These are phyloP conservation scores for Cettia cetti DNA, from an alignment of 2,113 vertebrate species.

Conservation along the genomic window DNA sequence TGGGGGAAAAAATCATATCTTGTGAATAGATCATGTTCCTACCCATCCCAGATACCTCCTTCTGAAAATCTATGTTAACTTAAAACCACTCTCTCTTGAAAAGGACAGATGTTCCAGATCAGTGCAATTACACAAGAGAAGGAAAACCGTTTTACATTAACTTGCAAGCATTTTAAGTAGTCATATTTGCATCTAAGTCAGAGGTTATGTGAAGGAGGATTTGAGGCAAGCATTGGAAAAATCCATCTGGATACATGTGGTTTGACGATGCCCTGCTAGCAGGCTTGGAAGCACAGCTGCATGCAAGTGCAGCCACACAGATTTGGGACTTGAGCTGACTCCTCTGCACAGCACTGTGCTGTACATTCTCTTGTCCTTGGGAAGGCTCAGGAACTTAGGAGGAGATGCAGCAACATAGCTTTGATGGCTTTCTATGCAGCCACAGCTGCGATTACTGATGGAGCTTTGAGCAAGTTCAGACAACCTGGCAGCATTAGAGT, in stretches of 20 bases:
- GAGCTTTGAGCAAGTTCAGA: background rate
- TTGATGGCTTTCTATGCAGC: rapidly evolving
- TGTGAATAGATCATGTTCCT: background rate
- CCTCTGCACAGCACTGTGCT: background rate
- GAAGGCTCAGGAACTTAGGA: background rate
- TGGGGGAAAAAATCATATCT: rapidly evolving
- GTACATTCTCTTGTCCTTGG: no score
- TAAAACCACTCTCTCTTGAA: background rate
- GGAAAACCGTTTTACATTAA: background rate
- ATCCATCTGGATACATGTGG: background rate
- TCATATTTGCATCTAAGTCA: background rate
- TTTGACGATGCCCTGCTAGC: background rate
- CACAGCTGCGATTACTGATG: background rate
- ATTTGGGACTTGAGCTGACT: background rate
- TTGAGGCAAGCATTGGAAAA: background rate
- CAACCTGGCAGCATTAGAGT: background rate
- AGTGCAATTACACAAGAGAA: background rate
- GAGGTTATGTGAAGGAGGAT: background rate
- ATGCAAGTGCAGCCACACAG: rapidly evolving
- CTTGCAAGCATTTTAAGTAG: background rate
- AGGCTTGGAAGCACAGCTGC: rapidly evolving
- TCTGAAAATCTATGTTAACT: background rate
- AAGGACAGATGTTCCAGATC: background rate
- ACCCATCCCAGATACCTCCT: background rate
- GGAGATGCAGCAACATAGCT: background rate